Conservation (phyloP, 2,888 invertebrate species). For the Aleiodes leptofemur region DNA sequence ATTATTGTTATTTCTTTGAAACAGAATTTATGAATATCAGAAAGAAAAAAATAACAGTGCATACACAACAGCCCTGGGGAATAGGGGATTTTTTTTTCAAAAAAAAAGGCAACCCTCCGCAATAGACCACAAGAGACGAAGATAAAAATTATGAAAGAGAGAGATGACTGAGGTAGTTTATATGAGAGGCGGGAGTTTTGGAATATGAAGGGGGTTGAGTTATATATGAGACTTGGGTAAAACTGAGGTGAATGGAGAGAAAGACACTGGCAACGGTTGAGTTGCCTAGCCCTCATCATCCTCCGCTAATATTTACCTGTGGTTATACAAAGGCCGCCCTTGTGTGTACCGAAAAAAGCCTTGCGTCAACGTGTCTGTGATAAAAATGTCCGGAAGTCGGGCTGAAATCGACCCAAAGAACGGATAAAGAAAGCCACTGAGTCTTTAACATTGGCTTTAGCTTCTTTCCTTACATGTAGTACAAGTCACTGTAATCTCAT, state of each 20-base stretch:
- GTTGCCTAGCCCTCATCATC: constrained; percentile 67
- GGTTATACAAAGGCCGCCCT: constrained; percentile 64
- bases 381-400: constrained; percentile 63
- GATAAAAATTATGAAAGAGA: constrained; percentile 25
- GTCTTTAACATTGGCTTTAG: background rate
- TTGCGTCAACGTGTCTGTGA: constrained; percentile 54
- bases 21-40: too few relatives aligned
- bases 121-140: constrained; percentile 27
- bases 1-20: background rate
- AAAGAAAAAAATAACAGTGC: too few relatives aligned
- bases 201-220: constrained; percentile 42
- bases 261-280: constrained; percentile 51
- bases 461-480: too few relatives aligned
- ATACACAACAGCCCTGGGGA: too few relatives aligned
- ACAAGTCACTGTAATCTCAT: too few relatives aligned
- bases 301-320: constrained; percentile 72
- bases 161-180: background rate
- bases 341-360: constrained; percentile 54
- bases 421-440: constrained; percentile 1
- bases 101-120: background rate
- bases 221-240: constrained; percentile 47
- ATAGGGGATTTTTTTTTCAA: too few relatives aligned
- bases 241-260: constrained; percentile 57
- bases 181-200: constrained; percentile 33
- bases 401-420: constrained; percentile 45